These are phyloP conservation scores for Ascidia mentula DNA, from an alignment of 23 tunicate species.

Conservation along the genomic window DNA sequence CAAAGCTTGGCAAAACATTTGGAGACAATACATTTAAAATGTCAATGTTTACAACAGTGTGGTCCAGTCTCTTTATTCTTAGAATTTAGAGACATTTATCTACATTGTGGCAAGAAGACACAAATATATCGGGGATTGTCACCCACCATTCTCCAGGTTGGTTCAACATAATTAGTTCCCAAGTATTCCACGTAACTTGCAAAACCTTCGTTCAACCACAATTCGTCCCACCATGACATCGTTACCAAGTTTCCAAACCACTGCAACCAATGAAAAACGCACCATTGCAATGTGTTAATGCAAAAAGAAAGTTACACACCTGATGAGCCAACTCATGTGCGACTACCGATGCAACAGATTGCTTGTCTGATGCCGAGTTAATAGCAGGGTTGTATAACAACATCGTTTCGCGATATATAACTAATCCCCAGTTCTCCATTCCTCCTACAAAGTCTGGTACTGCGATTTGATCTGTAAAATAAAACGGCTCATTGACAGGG, in stretches of 20 bases:
- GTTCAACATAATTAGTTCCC: conserved; percentile 59
- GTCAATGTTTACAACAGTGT: no score
- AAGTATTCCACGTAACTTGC: conserved; percentile 80
- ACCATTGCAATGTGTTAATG: no score
- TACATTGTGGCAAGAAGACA: no score
- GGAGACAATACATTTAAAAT: no score
- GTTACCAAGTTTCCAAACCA: conserved; percentile 92
- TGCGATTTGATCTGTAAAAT: conserved; percentile 60
- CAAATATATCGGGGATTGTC: not conserved
- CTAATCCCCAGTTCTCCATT: conserved; percentile 88
- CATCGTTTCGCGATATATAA: conserved; percentile 48
- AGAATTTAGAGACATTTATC: no score
- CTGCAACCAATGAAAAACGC: conserved; percentile 18
- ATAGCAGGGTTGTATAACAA: conserved; percentile 36
- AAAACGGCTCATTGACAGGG: no score
- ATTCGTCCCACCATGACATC: conserved; percentile 88
- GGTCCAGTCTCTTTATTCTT: no score
- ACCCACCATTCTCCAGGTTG: conserved; percentile 68
- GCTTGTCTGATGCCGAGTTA: conserved; percentile 49
- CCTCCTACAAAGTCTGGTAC: conserved; percentile 58
- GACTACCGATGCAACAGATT: conserved; percentile 36
- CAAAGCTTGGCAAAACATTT: no score
- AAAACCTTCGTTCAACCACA: conserved; percentile 94
- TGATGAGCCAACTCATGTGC: conserved; percentile 76
- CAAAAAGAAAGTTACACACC: no score